phyloP scores from a whole-genome alignment of 2,797 vertebrate species.

The Orientallactaga sibirica region DNA sequence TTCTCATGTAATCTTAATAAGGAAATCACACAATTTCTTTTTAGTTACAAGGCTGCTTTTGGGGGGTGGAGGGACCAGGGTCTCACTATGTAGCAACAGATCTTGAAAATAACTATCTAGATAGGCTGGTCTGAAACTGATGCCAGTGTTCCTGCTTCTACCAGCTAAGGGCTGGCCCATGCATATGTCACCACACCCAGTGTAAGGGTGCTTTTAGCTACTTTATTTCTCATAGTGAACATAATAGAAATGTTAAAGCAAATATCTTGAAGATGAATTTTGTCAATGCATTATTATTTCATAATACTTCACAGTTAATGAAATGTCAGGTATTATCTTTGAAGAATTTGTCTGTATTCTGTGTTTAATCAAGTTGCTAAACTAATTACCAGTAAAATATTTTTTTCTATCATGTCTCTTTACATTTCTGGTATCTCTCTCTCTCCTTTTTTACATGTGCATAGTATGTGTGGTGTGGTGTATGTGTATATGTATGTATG shows the following conservation, averaged over 20 bases:
- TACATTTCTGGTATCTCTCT: background rate
- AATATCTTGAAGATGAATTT: background rate
- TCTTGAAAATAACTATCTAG: background rate
- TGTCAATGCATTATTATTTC: background rate
- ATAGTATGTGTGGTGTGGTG: too few species aligned
- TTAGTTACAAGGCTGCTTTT: background rate
- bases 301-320: background rate
- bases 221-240: background rate
- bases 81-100: background rate
- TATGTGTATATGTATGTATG: too few species aligned
- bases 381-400: background rate
- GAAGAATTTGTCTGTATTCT: background rate
- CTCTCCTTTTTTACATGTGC: background rate
- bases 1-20: background rate
- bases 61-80: too few species aligned
- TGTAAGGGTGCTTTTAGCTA: background rate
- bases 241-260: background rate
- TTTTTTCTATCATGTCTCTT: background rate
- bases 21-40: background rate
- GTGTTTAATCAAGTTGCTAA: background rate
- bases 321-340: background rate
- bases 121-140: background rate
- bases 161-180: background rate
- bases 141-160: background rate
- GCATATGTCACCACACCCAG: too few species aligned